A percentile compares a stretch with the other conserved stretches of the same genome.
Evolutionary conservation across 1,140 invertebrate genomes (phyloP).

Genomic region (Drosophila bocqueti): DNA sequence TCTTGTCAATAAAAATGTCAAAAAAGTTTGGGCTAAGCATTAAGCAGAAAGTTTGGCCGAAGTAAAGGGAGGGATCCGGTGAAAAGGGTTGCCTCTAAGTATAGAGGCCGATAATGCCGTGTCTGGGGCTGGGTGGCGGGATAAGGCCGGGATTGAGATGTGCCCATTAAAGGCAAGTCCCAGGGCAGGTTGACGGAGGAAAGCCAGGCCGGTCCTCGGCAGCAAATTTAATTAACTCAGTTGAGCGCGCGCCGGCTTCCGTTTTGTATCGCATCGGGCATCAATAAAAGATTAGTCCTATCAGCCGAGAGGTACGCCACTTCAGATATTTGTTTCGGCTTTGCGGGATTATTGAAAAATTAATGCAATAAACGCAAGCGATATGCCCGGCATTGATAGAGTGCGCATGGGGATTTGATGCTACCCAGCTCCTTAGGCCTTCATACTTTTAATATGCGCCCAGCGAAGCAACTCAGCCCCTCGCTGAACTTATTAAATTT

Average conservation of each 20-base stretch:
- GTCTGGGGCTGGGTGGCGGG: not conserved
- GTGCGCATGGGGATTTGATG: constrained; percentile 21
- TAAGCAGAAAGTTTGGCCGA: constrained; percentile 58
- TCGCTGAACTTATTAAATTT: constrained; percentile 65
- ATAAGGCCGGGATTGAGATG: constrained; percentile 17
- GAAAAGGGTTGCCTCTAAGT: constrained; percentile 65
- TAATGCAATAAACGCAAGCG: constrained; percentile 75
- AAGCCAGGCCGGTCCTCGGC: constrained; percentile 12
- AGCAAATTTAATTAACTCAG: constrained; percentile 82
- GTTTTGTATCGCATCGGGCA: constrained; percentile 38
- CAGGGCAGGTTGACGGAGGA: constrained; percentile 19
- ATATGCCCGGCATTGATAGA: constrained; percentile 45
- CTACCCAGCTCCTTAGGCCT: constrained; percentile 54
- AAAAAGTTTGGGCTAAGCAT: constrained; percentile 79
- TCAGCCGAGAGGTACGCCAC: constrained; percentile 67
- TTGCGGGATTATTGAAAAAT: constrained; percentile 77
- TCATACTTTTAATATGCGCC: constrained; percentile 74
- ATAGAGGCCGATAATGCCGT: constrained; percentile 16
- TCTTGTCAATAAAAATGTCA: constrained; percentile 82
- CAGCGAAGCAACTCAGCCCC: constrained; percentile 12
- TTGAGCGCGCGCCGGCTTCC: constrained; percentile 57
- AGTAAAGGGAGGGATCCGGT: constrained; percentile 14
- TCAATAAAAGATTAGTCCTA: constrained; percentile 82
- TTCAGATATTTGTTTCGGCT: constrained; percentile 74
- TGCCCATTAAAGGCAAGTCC: constrained; percentile 55